Evolutionary conservation across 2,113 vertebrate species (phyloP).

Genomic region (Centropus unirufus): DNA sequence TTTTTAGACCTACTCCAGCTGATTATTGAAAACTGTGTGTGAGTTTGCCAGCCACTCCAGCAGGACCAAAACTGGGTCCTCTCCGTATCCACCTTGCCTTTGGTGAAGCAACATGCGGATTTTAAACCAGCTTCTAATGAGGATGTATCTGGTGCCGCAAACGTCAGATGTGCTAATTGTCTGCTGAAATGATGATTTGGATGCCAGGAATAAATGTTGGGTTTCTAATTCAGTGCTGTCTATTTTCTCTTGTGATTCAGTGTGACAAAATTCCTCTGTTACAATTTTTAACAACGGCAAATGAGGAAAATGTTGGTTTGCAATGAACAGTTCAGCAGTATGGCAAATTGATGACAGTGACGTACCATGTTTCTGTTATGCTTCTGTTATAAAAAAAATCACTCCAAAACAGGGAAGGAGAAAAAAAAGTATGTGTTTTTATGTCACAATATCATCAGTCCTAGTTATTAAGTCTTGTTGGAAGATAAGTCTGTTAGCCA

Average conservation of each 20-base stretch:
- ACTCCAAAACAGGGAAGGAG: background rate
- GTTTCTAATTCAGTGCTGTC: constrained; percentile 19
- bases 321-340: background rate
- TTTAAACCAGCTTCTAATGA: constrained; percentile 31
- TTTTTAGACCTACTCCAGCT: constrained; percentile 44
- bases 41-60: constrained; percentile 39
- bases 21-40: constrained; percentile 43
- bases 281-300: background rate
- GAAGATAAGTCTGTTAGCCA: constrained; percentile 14
- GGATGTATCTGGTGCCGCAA: constrained; percentile 25
- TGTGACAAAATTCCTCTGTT: constrained; percentile 8
- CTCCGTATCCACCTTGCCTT: constrained; percentile 13
- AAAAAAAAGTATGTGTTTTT: background rate
- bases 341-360: background rate
- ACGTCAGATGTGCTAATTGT: constrained; percentile 30
- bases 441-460: background rate
- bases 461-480: constrained; percentile 34
- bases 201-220: background rate
- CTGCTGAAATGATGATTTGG: constrained; percentile 38
- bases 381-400: background rate
- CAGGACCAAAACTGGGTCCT: background rate
- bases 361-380: background rate
- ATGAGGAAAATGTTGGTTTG: background rate
- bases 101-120: constrained; percentile 32
- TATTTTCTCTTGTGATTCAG: constrained; percentile 22